Base-by-base conservation (phyloP, 1,140 invertebrate genomes). In the Lasioglossum baleicum region DNA sequence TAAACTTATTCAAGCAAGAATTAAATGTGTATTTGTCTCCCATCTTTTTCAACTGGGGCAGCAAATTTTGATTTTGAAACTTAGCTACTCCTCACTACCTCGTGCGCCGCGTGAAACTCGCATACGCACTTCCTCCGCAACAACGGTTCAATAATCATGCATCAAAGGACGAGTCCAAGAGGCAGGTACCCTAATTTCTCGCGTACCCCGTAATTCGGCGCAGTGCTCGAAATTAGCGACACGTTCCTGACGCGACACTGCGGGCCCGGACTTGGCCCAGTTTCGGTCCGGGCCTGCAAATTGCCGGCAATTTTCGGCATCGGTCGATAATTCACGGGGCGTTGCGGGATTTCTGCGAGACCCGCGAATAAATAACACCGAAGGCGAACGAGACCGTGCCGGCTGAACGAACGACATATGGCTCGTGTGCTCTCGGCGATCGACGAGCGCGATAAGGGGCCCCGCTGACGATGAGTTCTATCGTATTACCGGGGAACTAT, bases 401-500 rank as follows among this genome's bases (percentile, higher is more conserved):
- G 10, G 42, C 42, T 11, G 42, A 44, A 11, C 48, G 68, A 58
- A 48, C 85, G 81, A 86, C 85, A 86, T 86, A 85, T 86, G 85
- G 85, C 81, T 86, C 85, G 81, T 81, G 81, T 81, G 81, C 51
- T 40, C 61, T 40, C 61, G 64, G 44, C 44, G 85, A 86, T 86
- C 76, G 69, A 26, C 48, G 71, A 83, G 51, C 76, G 81, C 76
- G 84, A 86, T 86, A 86, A 83, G 78, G 65, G 72, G 56, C 67
- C 35, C 80, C 68, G 74, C 42, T 48, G 63, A 69, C 68, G 74
- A 53, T 64, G 63, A 69, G 65, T 75, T 85, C 84, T 78, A 85
- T 86, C 84, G 84, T 80, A 86, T 86, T 86, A 86, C 85, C 20
- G 70, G 65, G 81, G 58, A 80, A 77, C 84, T 85, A 85, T 86